A percentile compares a stretch with the other conserved stretches of the same genome.
Evolutionary conservation across 2,888 invertebrate species (phyloP).

Genomic region (Tenthredo livida): DNA sequence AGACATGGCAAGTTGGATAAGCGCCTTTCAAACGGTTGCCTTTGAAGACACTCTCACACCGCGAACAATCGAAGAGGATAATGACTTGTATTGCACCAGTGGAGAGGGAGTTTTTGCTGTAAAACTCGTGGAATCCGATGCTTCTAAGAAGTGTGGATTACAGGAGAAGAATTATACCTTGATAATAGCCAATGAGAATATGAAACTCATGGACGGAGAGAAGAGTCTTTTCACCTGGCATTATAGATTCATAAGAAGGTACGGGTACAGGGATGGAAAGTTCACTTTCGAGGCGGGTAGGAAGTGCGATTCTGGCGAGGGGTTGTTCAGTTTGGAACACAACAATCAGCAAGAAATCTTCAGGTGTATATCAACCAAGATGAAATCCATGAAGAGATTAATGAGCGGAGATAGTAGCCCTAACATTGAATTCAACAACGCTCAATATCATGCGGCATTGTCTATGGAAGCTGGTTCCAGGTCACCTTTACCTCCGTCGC

Average conservation of each 20-base stretch:
- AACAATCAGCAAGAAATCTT: slow-evolving; percentile 91
- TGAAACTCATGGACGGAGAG: slow-evolving; percentile 86
- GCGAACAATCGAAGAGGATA: slow-evolving; percentile 89
- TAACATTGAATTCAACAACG: slow-evolving; percentile 85
- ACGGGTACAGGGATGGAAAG: slow-evolving; percentile 92
- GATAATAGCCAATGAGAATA: slow-evolving; percentile 86
- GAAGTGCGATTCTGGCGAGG: slow-evolving; percentile 92
- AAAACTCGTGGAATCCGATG: slow-evolving; percentile 88
- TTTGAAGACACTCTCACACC: slow-evolving; percentile 85
- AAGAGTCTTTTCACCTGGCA: slow-evolving; percentile 90
- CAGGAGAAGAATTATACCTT: slow-evolving; percentile 87
- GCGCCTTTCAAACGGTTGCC: slow-evolving; percentile 89
- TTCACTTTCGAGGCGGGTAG: slow-evolving; percentile 94
- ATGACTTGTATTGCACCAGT: slow-evolving; percentile 92
- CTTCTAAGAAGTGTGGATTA: slow-evolving; percentile 87
- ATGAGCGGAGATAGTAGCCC: slow-evolving; percentile 84
- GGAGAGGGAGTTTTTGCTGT: slow-evolving; percentile 91
- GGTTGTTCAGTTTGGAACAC: slow-evolving; percentile 89
- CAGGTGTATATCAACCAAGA: slow-evolving; percentile 89
- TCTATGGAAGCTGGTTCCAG: slow-evolving; percentile 91
- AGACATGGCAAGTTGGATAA: slow-evolving; percentile 89
- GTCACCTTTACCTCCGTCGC: slow-evolving; percentile 88
- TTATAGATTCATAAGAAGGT: slow-evolving; percentile 89
- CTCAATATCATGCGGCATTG: slow-evolving; percentile 87
- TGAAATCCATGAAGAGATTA: slow-evolving; percentile 93